Conservation (phyloP, 2,888 invertebrate genomes). For the Diaphora mendica region DNA sequence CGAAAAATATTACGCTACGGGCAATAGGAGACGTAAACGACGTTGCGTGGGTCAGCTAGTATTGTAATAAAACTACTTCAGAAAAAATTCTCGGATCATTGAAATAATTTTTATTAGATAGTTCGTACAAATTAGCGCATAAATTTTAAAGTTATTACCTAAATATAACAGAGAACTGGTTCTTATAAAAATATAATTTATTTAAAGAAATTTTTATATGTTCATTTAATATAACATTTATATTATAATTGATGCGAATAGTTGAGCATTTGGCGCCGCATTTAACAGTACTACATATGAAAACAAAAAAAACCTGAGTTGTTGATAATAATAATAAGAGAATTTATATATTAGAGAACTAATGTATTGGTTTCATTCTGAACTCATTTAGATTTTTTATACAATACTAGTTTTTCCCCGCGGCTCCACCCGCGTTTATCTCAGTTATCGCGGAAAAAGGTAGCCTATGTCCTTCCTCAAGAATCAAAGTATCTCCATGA, state of each 20-base stretch:
- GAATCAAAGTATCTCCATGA: too few species aligned
- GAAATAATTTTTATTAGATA: slow-evolving; percentile 26
- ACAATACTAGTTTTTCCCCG: background rate
- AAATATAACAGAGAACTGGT: slow-evolving; percentile 26
- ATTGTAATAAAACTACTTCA: background rate
- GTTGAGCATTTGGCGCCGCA: slow-evolving; percentile 12
- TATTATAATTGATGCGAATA: slow-evolving; percentile 19
- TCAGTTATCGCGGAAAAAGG: too few species aligned
- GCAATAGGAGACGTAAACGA: too few species aligned
- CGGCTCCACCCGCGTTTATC: too few species aligned
- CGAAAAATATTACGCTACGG: too few species aligned
- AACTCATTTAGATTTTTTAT: background rate
- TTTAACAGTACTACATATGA: background rate
- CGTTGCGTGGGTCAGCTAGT: too few species aligned
- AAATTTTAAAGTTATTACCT: slow-evolving; percentile 11
- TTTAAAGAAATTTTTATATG: slow-evolving; percentile 36
- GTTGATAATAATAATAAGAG: too few species aligned
- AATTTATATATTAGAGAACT: background rate
- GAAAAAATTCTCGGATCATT: background rate
- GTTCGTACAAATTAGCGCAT: slow-evolving; percentile 23
- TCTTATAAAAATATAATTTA: slow-evolving; percentile 24
- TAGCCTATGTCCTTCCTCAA: too few species aligned
- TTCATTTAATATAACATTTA: slow-evolving; percentile 39
- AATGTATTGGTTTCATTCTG: background rate
- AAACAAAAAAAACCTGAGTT: background rate